Evolutionary conservation across 2,888 invertebrate genomes (phyloP).

Genomic region (Metalampra italica): DNA sequence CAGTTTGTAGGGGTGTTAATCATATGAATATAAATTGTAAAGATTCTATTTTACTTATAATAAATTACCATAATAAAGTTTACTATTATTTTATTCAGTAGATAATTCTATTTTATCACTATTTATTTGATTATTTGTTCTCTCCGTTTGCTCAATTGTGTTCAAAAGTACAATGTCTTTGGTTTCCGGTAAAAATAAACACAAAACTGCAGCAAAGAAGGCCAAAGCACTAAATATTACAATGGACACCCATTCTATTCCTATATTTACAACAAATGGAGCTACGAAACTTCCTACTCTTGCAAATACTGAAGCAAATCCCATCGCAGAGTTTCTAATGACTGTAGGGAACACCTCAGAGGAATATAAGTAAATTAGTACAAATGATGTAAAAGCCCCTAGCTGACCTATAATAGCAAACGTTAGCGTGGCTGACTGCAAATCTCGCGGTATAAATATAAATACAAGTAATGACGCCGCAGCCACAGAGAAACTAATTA

Average conservation of each 20-base stretch:
- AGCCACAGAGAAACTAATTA: constrained; percentile 46
- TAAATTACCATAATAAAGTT: too few species aligned
- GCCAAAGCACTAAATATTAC: constrained; percentile 54
- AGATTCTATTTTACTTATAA: too few species aligned
- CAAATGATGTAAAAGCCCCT: constrained; percentile 84
- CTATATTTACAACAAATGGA: constrained; percentile 81
- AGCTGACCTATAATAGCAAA: constrained; percentile 86
- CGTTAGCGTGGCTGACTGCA: constrained; percentile 73
- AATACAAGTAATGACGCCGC: constrained; percentile 52
- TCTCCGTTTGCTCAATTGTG: constrained; percentile 55
- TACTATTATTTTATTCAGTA: too few species aligned
- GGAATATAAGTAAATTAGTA: constrained; percentile 83
- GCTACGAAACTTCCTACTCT: constrained; percentile 83
- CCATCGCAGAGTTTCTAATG: constrained; percentile 87
- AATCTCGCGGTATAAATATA: constrained; percentile 46
- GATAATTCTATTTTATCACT: not conserved
- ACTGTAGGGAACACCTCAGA: constrained; percentile 90
- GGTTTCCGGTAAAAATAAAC: constrained; percentile 61
- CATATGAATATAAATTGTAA: too few species aligned
- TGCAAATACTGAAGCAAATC: constrained; percentile 83
- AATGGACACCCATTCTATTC: constrained; percentile 57
- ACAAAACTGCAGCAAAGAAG: constrained; percentile 49
- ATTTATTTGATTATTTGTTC: constrained; percentile 4
- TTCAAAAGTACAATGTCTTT: constrained; percentile 56
- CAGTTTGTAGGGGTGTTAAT: too few species aligned